These are phyloP conservation scores for Botia almorhae DNA, from an alignment of 2,797 vertebrate species.

Conservation along the genomic window DNA sequence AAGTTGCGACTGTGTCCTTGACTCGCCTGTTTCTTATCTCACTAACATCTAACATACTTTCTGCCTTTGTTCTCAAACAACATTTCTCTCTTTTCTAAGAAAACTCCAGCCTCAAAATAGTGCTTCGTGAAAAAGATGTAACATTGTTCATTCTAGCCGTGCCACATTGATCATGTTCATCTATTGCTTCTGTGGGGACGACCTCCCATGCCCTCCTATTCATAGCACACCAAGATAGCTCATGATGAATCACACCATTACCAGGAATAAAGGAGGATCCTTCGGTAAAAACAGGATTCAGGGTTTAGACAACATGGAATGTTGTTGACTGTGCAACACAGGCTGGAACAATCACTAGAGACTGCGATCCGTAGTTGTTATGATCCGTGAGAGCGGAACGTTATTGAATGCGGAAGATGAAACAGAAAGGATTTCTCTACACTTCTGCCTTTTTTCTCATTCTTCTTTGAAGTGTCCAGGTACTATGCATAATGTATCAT, in stretches of 20 bases:
- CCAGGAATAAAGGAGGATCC: slow-evolving; percentile 27
- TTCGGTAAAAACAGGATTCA: slow-evolving; percentile 24
- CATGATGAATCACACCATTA: slow-evolving; percentile 44
- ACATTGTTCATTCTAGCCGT: slow-evolving; percentile 29
- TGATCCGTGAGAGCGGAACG: not conserved
- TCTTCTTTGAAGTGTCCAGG: slow-evolving; percentile 74
- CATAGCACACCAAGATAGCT: slow-evolving; percentile 34
- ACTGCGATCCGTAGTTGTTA: not conserved
- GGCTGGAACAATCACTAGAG: slow-evolving; percentile 15
- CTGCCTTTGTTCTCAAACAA: not conserved
- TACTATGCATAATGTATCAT: slow-evolving; percentile 71
- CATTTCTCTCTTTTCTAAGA: slow-evolving; percentile 12
- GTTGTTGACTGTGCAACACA: not conserved
- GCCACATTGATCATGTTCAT: slow-evolving; percentile 43
- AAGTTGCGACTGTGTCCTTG: slow-evolving; percentile 23
- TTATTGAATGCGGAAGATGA: slow-evolving; percentile 6
- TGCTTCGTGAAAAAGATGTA: slow-evolving; percentile 19
- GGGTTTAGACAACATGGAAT: slow-evolving; percentile 21
- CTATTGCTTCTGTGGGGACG: slow-evolving; percentile 27
- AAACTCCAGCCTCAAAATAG: slow-evolving; percentile 39
- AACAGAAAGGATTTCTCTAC: slow-evolving; percentile 32
- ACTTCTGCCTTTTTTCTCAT: not conserved
- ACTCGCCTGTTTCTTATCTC: not conserved
- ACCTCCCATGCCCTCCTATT: slow-evolving; percentile 34
- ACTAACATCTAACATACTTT: slow-evolving; percentile 3